phyloP scores from a whole-genome alignment of 2,888 invertebrate genomes.

The Cataglyphis cursor region DNA sequence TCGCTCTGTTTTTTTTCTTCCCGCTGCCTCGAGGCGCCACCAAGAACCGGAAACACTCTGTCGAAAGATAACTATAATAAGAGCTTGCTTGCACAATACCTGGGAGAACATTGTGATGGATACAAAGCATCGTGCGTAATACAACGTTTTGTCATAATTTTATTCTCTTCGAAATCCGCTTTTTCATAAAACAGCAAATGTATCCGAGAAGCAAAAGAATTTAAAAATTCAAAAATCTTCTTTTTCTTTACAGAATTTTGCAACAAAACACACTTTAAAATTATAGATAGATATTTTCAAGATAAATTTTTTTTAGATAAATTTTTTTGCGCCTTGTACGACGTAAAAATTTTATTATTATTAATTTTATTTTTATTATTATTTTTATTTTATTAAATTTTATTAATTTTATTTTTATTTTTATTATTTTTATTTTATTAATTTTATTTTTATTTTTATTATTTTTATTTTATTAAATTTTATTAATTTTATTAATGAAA shows the following conservation, averaged over 20 bases:
- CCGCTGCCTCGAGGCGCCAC: slow-evolving; percentile 69
- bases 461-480: too few relatives aligned
- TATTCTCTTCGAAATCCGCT: neutral
- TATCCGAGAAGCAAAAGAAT: neutral
- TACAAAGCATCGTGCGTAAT: neutral
- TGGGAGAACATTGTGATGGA: neutral
- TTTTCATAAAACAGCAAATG: neutral
- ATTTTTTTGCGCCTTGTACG: neutral
- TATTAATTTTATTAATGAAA: too few relatives aligned
- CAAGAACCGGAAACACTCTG: slow-evolving; percentile 68
- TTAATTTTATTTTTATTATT: too few relatives aligned
- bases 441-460: too few relatives aligned
- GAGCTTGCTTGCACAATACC: slow-evolving; percentile 18
- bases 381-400: too few relatives aligned
- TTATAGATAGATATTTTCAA: neutral
- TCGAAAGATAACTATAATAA: slow-evolving; percentile 64
- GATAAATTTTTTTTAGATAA: neutral
- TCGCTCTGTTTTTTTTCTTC: slow-evolving; percentile 43
- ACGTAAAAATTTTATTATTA: neutral
- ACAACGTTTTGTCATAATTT: slow-evolving; percentile 4
- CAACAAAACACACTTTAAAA: neutral
- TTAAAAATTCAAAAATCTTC: neutral
- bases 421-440: too few relatives aligned
- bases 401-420: too few relatives aligned
- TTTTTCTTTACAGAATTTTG: neutral